Base-by-base conservation (phyloP, 2,113 vertebrate genomes). In the Corydoras maculifer region DNA sequence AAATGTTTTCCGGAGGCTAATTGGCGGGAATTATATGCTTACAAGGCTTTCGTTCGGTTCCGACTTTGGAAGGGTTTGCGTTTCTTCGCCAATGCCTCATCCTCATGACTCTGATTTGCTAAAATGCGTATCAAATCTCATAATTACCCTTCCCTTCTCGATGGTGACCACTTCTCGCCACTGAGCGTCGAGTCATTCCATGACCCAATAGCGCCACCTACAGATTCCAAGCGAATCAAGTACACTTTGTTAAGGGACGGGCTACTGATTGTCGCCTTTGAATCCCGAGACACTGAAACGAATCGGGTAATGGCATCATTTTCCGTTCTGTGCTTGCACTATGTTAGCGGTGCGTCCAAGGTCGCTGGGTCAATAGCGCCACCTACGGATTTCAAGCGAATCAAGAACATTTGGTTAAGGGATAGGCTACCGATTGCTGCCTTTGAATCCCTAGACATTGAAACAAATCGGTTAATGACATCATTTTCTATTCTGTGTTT, bases 121-220 rank as follows among this genome's bases (percentile, higher is more conserved):
- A 65, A 73, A 66, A 59, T 69, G 48, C 18, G 9, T 65, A 8
- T 29, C 25, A 49, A 43, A 43, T 8, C 35, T 43, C 7, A 43
- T 8, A 8, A 43, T 43, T 43, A 43, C 7, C 35, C 35, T 43
- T 43, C 35, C 4, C 35, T 43, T 43, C 35, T 8, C 7, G 35
- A 43, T 8, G 35, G 7, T 8, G 35, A 43, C 35, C 35, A 43
- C 35, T 43, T 43, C 35, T 43, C 35, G 35, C 35, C 35, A 8
- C 35, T 8, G 35, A 43, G 35, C 35, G 7, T 25, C 35, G 35
- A 43, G 18, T 25, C 18, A 25, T 29, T 68, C 10, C 68, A 9
- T 15, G 75, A 77, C 84, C 86, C 86, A 66, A 77, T 80, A 79
- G 83, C 77, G 76, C 78, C 84, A 84, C 80, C 84, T 85, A 79